Evolutionary conservation across 2,888 invertebrate genomes (phyloP), one percentile per base, ranked within the genome.

Genomic region (Drosophila quinaria): DNA sequence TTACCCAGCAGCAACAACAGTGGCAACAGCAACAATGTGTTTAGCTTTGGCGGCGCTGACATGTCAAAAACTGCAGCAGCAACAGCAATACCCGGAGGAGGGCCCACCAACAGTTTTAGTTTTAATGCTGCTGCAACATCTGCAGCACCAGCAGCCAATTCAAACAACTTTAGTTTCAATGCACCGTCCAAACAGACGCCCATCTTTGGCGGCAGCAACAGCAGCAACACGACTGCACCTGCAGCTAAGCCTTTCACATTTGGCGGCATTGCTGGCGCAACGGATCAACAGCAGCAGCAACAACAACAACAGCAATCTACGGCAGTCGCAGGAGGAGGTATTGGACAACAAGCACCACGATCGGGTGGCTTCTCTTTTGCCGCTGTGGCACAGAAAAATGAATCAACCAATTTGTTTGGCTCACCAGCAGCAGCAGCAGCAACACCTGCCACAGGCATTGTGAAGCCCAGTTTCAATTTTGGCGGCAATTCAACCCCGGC

Each of bases 391-490:
- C 47, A 75, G 70, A 55, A 69, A 50, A 65, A 29, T 15, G 59
- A 78, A 5, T 22, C 81, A 1, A 60, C 64, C 35, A 83, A 75
- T 46, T 51, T 80, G 4, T 87, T 90, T 67, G 73, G 76, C 15
- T 37, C 70, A 11, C 58, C 67, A 25, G 8, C 50, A 31, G 13
- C 52, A 39, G 11, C 67, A 39, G 13, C 67, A 19, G 8, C 51
- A 44, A 19, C 66, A 19, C 5, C 52, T 35, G 35, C 35, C 13
- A 55, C 72, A 0, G 63, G 69, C 46, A 41, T 75, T 47, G 65
- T 67, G 1, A 87, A 80, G 37, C 74, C 84, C 0, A 67, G 39
- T 25, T 87, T 85, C 49, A 81, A 35, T 70, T 87, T 87, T 65
- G 74, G 78, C 11, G 66, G 76, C 13, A 67, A 54, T 10, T 19